Evolutionary conservation across 1,140 invertebrate genomes (phyloP).

Genomic region (Neodiprion fabricii): DNA sequence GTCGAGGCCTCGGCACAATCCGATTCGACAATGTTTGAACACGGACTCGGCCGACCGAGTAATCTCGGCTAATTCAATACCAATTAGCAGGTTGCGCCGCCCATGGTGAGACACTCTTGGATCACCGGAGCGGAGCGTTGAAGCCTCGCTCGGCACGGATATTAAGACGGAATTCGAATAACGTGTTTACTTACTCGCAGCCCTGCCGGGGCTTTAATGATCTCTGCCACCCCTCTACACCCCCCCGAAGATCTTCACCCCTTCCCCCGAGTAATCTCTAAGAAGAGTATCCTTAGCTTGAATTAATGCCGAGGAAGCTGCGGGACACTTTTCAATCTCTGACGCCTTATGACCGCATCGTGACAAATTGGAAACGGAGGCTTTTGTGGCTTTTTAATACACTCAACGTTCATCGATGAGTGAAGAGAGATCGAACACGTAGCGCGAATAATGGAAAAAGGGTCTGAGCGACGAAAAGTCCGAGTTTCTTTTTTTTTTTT

Average conservation of each 20-base stretch:
- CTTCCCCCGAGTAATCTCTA: neutral
- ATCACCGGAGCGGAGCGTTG: slow-evolving; percentile 1
- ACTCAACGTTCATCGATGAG: too few species aligned
- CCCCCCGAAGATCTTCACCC: neutral
- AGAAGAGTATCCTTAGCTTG: neutral
- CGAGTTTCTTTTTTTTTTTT: too few species aligned
- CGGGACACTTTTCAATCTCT: neutral
- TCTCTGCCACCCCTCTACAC: slow-evolving; percentile 22
- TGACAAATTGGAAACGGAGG: too few species aligned
- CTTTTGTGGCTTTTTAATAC: too few species aligned
- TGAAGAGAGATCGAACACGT: too few species aligned
- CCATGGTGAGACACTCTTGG: slow-evolving; percentile 9
- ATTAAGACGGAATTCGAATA: slow-evolving; percentile 45
- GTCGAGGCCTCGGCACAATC: neutral
- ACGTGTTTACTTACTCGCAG: slow-evolving; percentile 38
- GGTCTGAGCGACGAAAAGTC: too few species aligned
- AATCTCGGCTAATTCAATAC: slow-evolving; percentile 32
- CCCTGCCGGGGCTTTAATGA: slow-evolving; percentile 30
- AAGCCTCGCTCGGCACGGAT: slow-evolving; percentile 34
- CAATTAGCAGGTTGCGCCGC: slow-evolving; percentile 20
- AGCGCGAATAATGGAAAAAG: too few species aligned
- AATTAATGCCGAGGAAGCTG: neutral
- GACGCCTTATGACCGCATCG: neutral
- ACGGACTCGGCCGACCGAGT: slow-evolving; percentile 13
- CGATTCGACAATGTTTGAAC: slow-evolving; percentile 8